Evolutionary conservation across 92 coral and sea anemone species (phyloP), one percentile per base, ranked within the genome.

Genomic region (Virgularia gustaviana): DNA sequence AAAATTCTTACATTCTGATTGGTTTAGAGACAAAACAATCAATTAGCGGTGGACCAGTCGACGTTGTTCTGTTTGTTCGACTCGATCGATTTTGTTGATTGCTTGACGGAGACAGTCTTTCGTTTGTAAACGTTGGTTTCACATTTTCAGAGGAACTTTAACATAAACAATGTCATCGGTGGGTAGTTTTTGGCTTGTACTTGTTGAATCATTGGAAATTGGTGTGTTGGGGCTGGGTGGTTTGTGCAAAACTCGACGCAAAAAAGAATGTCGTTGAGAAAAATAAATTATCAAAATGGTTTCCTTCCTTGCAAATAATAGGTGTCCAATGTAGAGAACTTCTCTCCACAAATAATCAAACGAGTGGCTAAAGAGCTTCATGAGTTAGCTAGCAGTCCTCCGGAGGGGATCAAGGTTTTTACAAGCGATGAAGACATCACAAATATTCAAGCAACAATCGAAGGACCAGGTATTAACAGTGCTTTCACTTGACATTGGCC

Each of bases 271-370:
- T 36, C 0, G 1, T 12, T 61, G 34, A 1, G 36, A 47, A 25
- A 16, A 25, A 47, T 47, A 25, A 2, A 16, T 18, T 61, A 12
- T 9, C 42, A 61, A 29, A 51, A 58, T 30, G 9, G 20, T 6
- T 18, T 68, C 23, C 19, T 68, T 23, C 51, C 18, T n/a, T n/a
- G n/a, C 22, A 0, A n/a, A 33, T 39, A 11, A 12, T 36, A 68
- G 75, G 20, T 68, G 72, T 94, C 99, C 80, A 94, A 94, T 79
- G 99, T 94, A 58, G 99, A 94, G 72, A 94, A 94, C 82, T 87
- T 94, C 36, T 90, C 95, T 47, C 99, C 99, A 1, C 99, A 94
- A 94, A 89, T 89, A 64, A 89, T 94, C 80, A 94, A 94, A 74
- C 88, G 86, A 89, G 96, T 94, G 47, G 90, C 92, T 22, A 88